Evolutionary conservation across 1,140 invertebrate species (phyloP), one percentile per base, ranked within the genome.

Genomic region (Galleria mellonella): DNA sequence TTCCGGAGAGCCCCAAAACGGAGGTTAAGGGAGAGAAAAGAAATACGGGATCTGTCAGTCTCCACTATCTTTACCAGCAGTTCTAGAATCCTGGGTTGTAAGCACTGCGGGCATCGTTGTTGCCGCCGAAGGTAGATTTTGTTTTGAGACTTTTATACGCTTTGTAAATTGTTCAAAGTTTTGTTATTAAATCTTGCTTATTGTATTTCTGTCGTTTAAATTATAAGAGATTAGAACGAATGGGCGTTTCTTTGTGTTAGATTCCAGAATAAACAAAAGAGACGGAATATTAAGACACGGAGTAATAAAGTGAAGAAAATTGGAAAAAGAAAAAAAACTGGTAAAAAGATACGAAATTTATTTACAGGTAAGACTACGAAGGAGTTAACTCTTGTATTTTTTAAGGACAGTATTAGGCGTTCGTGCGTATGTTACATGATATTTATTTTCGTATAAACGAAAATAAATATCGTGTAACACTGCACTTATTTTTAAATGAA

Each of bases 101-200:
- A 58, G 9, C 54, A 53, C 27, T 78, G 74, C 32, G 70, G 72
- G 2, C 72, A 75, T 41, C 66, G 68, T 7, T 75, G 72, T 32
- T 75, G 68, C 36, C 47, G 53, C 42, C 61, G 63, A 69, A 71
- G 68, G 74, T 75, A 72, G 65, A 51, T 14, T 15, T 12, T 32
- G 29, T 30, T 37, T 12, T 39, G n/a, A 9, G 14, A 10, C 9
- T 43, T 32, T 13, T 17, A 10, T 38, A 9, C 23, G 15, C 28
- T n/a, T 45, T 51, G 10, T 37, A 35, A 38, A 8, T 27, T 44
- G 33, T 11, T 46, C 39, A 32, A 36, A 14, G 7, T 32, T 42
- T 53, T 58, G 36, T 53, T 48, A 54, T 48, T 17, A 11, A 12
- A 33, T 9, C 4, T 13, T 35, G 35, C 10, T n/a, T 13, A 15